Conservation (phyloP, 2,113 vertebrate species). For the Zonotrichia leucophrys region DNA sequence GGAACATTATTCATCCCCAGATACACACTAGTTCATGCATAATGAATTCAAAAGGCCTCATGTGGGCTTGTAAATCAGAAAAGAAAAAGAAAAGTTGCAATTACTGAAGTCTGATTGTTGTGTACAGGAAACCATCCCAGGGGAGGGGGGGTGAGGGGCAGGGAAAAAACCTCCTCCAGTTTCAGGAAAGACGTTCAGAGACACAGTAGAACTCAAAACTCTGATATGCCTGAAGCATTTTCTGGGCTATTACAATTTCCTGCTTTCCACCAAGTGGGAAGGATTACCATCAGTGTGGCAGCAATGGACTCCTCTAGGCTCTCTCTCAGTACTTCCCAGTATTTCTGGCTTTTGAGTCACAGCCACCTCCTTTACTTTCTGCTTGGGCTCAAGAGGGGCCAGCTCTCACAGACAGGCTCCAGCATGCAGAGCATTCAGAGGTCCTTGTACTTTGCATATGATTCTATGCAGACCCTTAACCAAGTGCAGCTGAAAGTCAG, state of each 20-base stretch:
- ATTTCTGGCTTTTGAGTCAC: neutral
- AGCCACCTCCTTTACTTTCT: neutral
- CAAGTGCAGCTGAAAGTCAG: neutral
- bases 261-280: neutral
- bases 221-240: neutral
- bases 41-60: neutral
- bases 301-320: neutral
- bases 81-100: neutral
- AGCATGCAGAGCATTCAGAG: fast-evolving
- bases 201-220: neutral
- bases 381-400: neutral
- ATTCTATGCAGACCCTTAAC: neutral
- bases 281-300: fast-evolving
- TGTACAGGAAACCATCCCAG: neutral
- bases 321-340: neutral
- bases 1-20: neutral
- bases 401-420: neutral
- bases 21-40: neutral
- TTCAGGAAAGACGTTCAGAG: neutral
- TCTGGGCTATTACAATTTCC: neutral
- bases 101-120: neutral
- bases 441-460: fast-evolving
- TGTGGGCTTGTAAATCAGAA: neutral
- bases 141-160: neutral
- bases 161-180: neutral